These are phyloP conservation scores for Numenius arquata DNA, from an alignment of 2,113 vertebrate genomes.

Conservation along the genomic window DNA sequence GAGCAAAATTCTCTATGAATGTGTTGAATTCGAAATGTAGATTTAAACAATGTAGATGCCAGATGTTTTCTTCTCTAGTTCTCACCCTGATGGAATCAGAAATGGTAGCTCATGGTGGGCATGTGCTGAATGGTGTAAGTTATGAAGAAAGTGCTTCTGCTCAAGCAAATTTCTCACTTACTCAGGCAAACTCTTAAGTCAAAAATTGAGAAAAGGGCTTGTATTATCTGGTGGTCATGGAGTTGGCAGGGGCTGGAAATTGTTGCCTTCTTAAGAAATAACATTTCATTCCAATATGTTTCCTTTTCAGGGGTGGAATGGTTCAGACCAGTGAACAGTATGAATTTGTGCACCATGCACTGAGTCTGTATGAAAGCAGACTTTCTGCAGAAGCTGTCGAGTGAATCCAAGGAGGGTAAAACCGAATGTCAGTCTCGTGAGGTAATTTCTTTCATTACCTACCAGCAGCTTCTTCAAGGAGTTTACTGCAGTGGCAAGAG, in stretches of 20 bases:
- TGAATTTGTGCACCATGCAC: slow-evolving; percentile 94
- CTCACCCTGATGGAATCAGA: not conserved
- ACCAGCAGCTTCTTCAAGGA: slow-evolving; percentile 70
- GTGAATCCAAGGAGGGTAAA: slow-evolving; percentile 68
- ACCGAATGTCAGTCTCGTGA: slow-evolving; percentile 31
- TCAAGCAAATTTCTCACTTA: not conserved
- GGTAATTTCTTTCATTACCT: slow-evolving; percentile 73
- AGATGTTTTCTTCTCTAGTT: not conserved
- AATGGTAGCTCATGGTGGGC: not conserved
- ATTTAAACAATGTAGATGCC: not conserved
- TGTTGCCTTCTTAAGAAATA: not conserved
- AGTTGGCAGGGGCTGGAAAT: not conserved
- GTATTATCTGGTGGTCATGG: not conserved
- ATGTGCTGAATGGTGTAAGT: not conserved
- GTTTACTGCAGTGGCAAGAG: slow-evolving; percentile 44
- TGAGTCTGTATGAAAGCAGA: slow-evolving; percentile 87
- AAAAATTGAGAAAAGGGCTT: not conserved
- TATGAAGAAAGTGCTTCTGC: not conserved
- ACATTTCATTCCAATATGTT: not conserved
- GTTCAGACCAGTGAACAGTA: slow-evolving; percentile 98
- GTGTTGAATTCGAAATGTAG: not conserved
- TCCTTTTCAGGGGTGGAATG: slow-evolving; percentile 89
- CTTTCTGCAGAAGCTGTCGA: slow-evolving; percentile 83
- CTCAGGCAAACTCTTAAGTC: not conserved
- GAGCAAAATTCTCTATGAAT: not conserved